Conservation (phyloP, 2,113 vertebrate genomes). For the Erinaceus europaeus region DNA sequence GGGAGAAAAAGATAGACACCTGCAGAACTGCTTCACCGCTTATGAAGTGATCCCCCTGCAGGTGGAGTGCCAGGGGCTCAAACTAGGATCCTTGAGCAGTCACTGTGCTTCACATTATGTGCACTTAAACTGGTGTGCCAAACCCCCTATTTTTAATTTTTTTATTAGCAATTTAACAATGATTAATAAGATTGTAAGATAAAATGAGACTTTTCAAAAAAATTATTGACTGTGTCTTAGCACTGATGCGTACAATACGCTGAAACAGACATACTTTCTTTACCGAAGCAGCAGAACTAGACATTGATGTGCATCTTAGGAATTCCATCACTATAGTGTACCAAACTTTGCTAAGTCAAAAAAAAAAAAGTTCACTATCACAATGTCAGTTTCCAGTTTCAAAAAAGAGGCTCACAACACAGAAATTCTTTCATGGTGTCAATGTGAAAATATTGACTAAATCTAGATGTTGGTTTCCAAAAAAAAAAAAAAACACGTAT, state of each 20-base stretch:
- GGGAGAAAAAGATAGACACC: too few species aligned
- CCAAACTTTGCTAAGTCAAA: neutral
- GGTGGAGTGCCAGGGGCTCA: too few species aligned
- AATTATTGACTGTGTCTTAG: neutral
- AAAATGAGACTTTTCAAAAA: too few species aligned
- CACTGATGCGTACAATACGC: neutral
- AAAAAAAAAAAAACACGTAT: neutral
- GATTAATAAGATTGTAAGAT: too few species aligned
- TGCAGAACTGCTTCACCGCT: too few species aligned
- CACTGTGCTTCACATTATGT: too few species aligned
- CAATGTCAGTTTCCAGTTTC: slow-evolving; percentile 1
- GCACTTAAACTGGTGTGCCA: too few species aligned
- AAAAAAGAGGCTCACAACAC: neutral
- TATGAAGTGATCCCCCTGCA: too few species aligned
- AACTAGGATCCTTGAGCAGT: too few species aligned
- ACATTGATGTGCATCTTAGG: neutral
- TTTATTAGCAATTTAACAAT: too few species aligned
- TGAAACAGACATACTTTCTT: neutral
- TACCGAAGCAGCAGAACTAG: neutral
- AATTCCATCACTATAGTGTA: neutral
- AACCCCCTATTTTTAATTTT: too few species aligned
- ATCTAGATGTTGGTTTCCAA: slow-evolving; percentile 1
- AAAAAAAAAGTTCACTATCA: neutral
- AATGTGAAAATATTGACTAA: slow-evolving; percentile 37
- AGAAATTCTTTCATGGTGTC: neutral